A percentile compares a stretch with the other conserved stretches of the same genome.
Evolutionary conservation across 2,888 invertebrate species (phyloP).

Genomic region (Catocala sponsa): DNA sequence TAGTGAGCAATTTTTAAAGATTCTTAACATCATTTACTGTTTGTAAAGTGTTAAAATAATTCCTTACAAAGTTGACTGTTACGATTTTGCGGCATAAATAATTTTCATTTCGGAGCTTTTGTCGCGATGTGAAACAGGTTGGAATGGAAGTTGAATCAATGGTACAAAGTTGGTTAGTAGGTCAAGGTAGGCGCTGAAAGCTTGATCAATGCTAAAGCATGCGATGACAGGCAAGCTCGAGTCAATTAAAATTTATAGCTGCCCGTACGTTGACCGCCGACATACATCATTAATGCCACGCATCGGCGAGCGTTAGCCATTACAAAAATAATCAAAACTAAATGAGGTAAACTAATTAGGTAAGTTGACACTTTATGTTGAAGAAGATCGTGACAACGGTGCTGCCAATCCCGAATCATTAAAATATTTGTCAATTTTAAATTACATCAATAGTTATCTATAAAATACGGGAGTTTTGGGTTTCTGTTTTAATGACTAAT

Average conservation of each 20-base stretch:
- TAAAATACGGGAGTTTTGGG: conserved; percentile 67
- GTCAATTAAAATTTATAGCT: conserved; percentile 23
- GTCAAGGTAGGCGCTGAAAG: conserved; percentile 12
- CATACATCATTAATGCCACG: background rate
- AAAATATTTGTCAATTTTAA: conserved; percentile 68
- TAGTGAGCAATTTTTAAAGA: conserved; percentile 75
- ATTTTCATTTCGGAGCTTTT: conserved; percentile 3
- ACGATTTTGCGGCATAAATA: background rate
- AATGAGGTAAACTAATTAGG: background rate
- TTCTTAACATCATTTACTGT: background rate
- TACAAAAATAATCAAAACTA: no score
- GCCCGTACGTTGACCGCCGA: background rate
- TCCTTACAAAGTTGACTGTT: background rate
- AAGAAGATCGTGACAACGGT: conserved; percentile 54
- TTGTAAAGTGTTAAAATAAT: background rate
- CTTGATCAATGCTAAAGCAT: conserved; percentile 9
- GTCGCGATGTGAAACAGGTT: conserved; percentile 2
- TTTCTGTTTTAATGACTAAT: conserved; percentile 66
- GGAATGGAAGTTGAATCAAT: conserved; percentile 4
- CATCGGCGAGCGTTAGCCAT: background rate
- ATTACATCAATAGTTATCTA: conserved; percentile 64
- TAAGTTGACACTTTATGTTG: background rate
- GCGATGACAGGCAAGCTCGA: conserved; percentile 11
- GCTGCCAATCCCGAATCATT: conserved; percentile 59
- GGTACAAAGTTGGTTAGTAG: conserved; percentile 6